These are phyloP conservation scores for Agapornis roseicollis DNA, from an alignment of 2,113 vertebrate species.

Conservation along the genomic window DNA sequence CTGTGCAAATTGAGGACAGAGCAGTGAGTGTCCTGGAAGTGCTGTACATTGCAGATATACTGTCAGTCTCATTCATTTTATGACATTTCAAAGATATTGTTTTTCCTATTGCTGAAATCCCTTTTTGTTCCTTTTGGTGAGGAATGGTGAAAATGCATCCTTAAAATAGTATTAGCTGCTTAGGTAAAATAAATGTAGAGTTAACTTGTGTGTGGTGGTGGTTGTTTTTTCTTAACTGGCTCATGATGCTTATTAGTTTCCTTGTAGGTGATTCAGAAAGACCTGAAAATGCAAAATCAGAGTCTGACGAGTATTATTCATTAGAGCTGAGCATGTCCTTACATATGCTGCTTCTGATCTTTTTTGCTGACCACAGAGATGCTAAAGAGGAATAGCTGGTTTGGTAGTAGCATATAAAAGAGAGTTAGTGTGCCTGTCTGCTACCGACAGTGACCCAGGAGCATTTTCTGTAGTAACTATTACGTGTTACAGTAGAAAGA, in stretches of 20 bases:
- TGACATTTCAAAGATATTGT: neutral
- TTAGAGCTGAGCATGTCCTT: neutral
- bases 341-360: neutral
- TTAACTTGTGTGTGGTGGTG: neutral
- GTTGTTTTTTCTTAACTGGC: neutral
- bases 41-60: neutral
- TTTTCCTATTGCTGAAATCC: neutral
- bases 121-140: neutral
- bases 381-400: conserved; percentile 40
- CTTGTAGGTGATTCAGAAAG: conserved; percentile 11
- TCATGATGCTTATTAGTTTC: neutral
- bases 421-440: neutral
- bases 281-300: neutral
- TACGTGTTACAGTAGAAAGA: neutral
- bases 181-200: neutral
- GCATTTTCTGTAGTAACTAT: neutral
- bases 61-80: neutral
- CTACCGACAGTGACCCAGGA: neutral
- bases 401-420: neutral
- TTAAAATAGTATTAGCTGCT: neutral
- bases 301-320: neutral
- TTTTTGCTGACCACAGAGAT: conserved; percentile 19
- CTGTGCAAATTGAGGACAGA: conserved; percentile 90
- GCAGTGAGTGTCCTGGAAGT: conserved; percentile 78
- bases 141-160: neutral